Percentiles rank a stretch among this genome's conserved stretches.
Evolutionary conservation across 53 echinoderm and acorn worm species (phyloP).

Genomic region (Henricia sp.): DNA sequence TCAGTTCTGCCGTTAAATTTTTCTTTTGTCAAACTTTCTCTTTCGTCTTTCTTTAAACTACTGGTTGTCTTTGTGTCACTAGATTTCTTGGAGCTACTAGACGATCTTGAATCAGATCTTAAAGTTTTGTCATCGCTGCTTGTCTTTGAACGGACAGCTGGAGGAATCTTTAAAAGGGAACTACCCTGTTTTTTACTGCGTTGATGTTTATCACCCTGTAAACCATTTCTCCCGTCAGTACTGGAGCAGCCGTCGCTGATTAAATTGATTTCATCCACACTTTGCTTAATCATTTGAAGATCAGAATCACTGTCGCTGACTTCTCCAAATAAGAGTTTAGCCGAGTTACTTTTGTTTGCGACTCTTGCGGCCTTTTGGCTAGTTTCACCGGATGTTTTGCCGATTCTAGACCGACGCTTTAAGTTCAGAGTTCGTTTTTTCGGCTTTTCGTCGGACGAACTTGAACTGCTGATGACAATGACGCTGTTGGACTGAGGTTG

Average conservation of each 20-base stretch:
- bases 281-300: constrained; percentile 20
- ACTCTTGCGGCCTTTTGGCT: constrained; percentile 2
- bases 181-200: background rate
- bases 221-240: constrained; percentile 12
- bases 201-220: background rate
- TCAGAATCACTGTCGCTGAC: constrained; percentile 70
- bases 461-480: constrained; percentile 17
- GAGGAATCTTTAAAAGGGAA: too few species aligned
- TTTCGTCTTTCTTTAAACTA: too few species aligned
- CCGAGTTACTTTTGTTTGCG: constrained; percentile 9
- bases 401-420: background rate
- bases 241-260: constrained; percentile 40
- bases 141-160: too few species aligned
- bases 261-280: constrained; percentile 32
- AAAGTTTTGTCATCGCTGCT: too few species aligned
- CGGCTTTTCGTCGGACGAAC: constrained; percentile 3
- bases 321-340: constrained; percentile 70
- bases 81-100: background rate
- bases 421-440: background rate
- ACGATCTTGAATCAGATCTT: too few species aligned
- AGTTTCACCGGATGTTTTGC: background rate
- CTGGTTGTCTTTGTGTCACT: background rate
- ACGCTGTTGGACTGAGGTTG: background rate
- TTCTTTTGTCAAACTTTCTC: too few species aligned
- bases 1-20: too few species aligned